phyloP scores from a whole-genome alignment of 2,888 invertebrate genomes.

The Heterodera filipjevi region DNA sequence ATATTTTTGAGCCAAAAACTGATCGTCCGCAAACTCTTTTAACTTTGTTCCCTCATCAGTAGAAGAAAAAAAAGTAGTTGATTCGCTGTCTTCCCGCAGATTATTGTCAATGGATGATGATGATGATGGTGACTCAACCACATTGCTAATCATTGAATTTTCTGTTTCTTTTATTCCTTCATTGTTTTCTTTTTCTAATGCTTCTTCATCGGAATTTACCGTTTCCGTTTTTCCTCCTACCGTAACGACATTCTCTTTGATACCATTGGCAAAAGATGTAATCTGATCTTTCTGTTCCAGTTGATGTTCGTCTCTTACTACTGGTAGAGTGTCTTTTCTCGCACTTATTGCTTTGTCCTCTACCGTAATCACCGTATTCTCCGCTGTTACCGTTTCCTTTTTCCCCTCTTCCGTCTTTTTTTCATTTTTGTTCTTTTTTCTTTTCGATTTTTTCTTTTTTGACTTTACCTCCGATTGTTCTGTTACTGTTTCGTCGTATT shows the following conservation, averaged over 20 bases:
- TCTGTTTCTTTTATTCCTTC: not conserved
- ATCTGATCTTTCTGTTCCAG: too few relatives aligned
- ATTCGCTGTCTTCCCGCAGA: not conserved
- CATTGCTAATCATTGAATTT: not conserved
- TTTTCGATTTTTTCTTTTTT: not conserved
- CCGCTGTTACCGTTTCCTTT: not conserved
- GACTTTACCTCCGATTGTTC: not conserved
- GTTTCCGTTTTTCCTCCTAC: not conserved
- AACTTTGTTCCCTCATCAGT: not conserved
- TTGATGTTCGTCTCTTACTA: not conserved
- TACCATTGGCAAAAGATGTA: too few relatives aligned
- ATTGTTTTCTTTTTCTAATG: not conserved
- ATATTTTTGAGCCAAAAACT: not conserved
- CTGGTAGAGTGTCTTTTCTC: not conserved
- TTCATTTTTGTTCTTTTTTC: not conserved
- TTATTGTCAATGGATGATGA: too few relatives aligned
- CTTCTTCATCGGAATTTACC: not conserved
- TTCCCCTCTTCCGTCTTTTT: not conserved
- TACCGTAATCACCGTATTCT: not conserved
- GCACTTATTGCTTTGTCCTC: not conserved
- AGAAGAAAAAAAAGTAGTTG: not conserved
- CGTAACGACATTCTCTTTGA: too few relatives aligned
- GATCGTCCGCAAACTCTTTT: not conserved
- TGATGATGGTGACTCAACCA: too few relatives aligned
- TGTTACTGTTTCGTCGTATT: not conserved